These are phyloP conservation scores for Melanotaenia duboulayi DNA, from an alignment of 2,113 vertebrate species.

Conservation along the genomic window DNA sequence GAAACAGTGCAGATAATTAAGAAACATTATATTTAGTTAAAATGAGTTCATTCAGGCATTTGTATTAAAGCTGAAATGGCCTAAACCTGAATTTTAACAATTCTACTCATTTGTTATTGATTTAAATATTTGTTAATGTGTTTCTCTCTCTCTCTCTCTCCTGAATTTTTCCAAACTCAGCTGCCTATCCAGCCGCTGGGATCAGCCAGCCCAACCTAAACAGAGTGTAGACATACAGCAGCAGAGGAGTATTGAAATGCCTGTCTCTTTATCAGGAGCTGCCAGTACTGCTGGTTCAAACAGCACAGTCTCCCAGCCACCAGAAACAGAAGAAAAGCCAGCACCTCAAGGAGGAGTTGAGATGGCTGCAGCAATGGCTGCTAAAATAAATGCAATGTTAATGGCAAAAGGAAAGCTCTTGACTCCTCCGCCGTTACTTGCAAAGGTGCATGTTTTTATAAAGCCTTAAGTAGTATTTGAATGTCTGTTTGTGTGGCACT, in stretches of 20 bases:
- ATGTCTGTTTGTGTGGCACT: not conserved
- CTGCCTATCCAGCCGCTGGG: constrained; percentile 83
- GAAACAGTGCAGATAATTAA: not conserved
- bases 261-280: constrained; percentile 46
- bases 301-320: constrained; percentile 21
- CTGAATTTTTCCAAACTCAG: constrained; percentile 43
- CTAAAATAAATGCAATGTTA: constrained; percentile 96
- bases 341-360: constrained; percentile 85
- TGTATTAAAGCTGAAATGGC: not conserved
- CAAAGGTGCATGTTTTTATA: constrained; percentile 71
- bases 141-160: too few relatives aligned
- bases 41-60: not conserved
- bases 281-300: constrained; percentile 18
- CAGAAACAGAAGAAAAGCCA: constrained; percentile 32
- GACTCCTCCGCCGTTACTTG: constrained; percentile 82
- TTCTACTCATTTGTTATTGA: too few relatives aligned
- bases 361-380: constrained; percentile 93
- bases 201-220: constrained; percentile 77
- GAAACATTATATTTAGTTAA: too few relatives aligned
- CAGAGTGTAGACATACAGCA: constrained; percentile 59
- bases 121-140: not conserved
- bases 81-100: not conserved
- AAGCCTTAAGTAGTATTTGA: not conserved
- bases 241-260: constrained; percentile 58
- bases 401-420: constrained; percentile 97